Conservation (phyloP, 2,113 vertebrate species). For the Neoarius graeffei region DNA sequence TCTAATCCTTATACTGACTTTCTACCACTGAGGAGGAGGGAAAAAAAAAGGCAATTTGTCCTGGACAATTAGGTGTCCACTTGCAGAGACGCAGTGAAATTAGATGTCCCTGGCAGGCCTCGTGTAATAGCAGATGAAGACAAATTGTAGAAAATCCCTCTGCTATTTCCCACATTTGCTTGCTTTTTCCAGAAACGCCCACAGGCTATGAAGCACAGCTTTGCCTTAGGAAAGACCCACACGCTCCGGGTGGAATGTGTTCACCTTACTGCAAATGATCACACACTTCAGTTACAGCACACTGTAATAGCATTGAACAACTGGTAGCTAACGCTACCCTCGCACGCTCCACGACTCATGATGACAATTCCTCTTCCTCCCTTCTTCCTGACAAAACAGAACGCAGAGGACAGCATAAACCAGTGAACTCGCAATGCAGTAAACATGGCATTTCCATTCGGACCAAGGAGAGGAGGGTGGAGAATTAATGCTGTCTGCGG, state of each 20-base stretch:
- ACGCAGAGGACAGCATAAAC: conserved; percentile 40
- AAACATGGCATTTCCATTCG: conserved; percentile 75
- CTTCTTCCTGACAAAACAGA: conserved; percentile 56
- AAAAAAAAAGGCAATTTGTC: conserved; percentile 37
- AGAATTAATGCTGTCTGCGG: conserved; percentile 66
- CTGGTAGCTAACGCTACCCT: conserved; percentile 54
- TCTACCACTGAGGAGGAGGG: neutral
- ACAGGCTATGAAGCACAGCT: neutral
- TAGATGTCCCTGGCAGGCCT: conserved; percentile 40
- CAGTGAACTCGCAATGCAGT: conserved; percentile 65
- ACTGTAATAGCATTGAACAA: conserved; percentile 70
- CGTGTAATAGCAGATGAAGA: conserved; percentile 70
- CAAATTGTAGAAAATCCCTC: conserved; percentile 58
- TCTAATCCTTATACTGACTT: neutral
- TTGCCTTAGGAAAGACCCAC: conserved; percentile 44
- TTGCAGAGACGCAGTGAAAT: conserved; percentile 33
- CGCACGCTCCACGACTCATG: conserved; percentile 41
- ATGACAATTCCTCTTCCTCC: conserved; percentile 55
- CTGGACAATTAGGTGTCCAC: conserved; percentile 41
- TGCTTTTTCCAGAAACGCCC: conserved; percentile 4
- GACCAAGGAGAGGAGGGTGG: conserved; percentile 60
- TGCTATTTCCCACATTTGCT: conserved; percentile 41
- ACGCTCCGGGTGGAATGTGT: conserved; percentile 78
- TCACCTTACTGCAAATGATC: conserved; percentile 61
- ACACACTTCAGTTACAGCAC: conserved; percentile 74